Evolutionary conservation across 2,888 invertebrate species (phyloP), one percentile per base, ranked within the genome.

Genomic region (Tetragonisca angustula): DNA sequence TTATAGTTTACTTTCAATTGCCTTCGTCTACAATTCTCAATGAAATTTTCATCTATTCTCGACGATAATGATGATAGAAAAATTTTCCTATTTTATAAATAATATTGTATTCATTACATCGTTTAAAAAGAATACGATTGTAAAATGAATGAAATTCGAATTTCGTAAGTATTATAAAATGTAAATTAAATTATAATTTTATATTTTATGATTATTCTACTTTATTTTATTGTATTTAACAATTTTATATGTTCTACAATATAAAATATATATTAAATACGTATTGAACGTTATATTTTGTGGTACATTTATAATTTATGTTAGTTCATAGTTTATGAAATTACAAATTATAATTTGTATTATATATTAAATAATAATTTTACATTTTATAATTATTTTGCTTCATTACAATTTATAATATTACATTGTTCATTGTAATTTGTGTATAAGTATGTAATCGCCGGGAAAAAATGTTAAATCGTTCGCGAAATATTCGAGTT

Each of bases 1-100:
- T 59, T n/a, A n/a, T 15, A n/a, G 1, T 59, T 24, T 15, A 15
- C 15, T 5, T n/a, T 2, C 4, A 4, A n/a, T n/a, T 56, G n/a
- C 13, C 11, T 11, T 54, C 21, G 0, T 4, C 21, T 4, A 3
- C 13, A 2, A 15, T n/a, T 15, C 5, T 5, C 13, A 0, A 2
- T n/a, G 15, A 15, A 56, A 15, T 56, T 56, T 56, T 2, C 15
- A n/a, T n/a, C 56, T 4, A 11, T 13, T 2, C 2, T 56, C 56
- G 0, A n/a, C 56, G n/a, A n/a, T 56, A 5, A 0, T 13, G n/a
- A 56, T n/a, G 56, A n/a, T 13, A 2, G 13, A 5, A 15, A n/a
- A 15, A 5, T n/a, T 15, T n/a, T 15, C 56, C 1, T 24, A 2
- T 15, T 5, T 15, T 59, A 5, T 24, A 59, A 43, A 43, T 43